Evolutionary conservation across 2,888 invertebrate genomes (phyloP).

Genomic region (Dicycla oo): DNA sequence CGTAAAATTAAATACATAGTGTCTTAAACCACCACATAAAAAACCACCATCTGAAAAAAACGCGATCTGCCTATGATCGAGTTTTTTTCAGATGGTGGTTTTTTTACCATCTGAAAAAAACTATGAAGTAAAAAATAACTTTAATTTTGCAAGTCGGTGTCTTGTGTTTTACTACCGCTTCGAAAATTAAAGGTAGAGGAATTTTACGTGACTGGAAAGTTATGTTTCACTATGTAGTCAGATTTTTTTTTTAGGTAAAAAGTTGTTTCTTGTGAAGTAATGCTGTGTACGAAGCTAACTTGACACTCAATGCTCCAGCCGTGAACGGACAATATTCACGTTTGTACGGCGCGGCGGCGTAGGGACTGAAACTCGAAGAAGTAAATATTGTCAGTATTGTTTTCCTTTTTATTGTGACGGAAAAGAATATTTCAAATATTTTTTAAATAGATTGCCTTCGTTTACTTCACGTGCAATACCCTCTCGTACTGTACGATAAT

Average conservation of each 20-base stretch:
- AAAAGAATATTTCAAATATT: slow-evolving; percentile 1
- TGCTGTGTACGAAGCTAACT: neutral
- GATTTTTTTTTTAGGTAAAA: neutral
- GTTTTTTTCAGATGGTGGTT: no score
- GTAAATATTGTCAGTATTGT: neutral
- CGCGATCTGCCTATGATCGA: no score
- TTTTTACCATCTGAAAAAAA: no score
- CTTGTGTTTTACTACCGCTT: no score
- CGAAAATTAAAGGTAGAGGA: no score
- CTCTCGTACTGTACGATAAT: neutral
- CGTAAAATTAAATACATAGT: no score
- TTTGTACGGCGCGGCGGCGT: neutral
- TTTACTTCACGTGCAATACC: neutral
- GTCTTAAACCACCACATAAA: no score
- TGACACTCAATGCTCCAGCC: neutral
- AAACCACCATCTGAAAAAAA: no score
- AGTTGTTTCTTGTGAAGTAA: neutral
- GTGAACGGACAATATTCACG: neutral
- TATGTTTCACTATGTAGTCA: no score
- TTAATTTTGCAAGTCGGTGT: no score
- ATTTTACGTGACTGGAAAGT: no score
- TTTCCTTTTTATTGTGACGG: neutral
- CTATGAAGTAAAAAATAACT: no score
- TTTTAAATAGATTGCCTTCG: neutral
- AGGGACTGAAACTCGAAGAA: neutral